Evolutionary conservation across 2,113 vertebrate genomes (phyloP).

Genomic region (Platichthys stellatus): DNA sequence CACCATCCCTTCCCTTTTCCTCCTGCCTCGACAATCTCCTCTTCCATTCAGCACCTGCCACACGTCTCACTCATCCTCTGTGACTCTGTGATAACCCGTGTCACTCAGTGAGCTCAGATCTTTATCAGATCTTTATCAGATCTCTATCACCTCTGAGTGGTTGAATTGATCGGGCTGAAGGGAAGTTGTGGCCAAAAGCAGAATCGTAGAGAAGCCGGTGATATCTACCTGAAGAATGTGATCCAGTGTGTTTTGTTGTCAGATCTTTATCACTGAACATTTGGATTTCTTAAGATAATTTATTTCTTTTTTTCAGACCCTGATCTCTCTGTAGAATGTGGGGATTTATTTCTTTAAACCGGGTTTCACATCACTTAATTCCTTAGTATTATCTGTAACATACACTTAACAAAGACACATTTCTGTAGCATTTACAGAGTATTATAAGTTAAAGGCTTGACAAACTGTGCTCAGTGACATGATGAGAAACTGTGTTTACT

Average conservation of each 20-base stretch:
- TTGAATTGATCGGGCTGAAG: constrained; percentile 17
- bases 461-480: too few species aligned
- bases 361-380: too few species aligned
- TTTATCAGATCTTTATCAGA: constrained; percentile 3
- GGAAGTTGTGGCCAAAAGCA: background rate
- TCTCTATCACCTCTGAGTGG: background rate
- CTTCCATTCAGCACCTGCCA: background rate
- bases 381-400: too few species aligned
- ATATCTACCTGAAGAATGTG: background rate
- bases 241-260: background rate
- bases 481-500: too few species aligned
- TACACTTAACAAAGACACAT: too few species aligned
- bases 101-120: constrained; percentile 14
- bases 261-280: too few species aligned
- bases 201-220: background rate
- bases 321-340: too few species aligned
- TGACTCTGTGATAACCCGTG: constrained; percentile 14
- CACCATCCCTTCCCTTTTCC: background rate
- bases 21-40: background rate
- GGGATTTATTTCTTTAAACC: too few species aligned
- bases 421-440: too few species aligned
- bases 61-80: background rate
- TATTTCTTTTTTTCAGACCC: background rate
- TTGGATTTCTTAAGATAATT: background rate
- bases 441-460: too few species aligned